Base-by-base conservation (phyloP, 2,113 vertebrate species). In the Notarius lentiginosus region DNA sequence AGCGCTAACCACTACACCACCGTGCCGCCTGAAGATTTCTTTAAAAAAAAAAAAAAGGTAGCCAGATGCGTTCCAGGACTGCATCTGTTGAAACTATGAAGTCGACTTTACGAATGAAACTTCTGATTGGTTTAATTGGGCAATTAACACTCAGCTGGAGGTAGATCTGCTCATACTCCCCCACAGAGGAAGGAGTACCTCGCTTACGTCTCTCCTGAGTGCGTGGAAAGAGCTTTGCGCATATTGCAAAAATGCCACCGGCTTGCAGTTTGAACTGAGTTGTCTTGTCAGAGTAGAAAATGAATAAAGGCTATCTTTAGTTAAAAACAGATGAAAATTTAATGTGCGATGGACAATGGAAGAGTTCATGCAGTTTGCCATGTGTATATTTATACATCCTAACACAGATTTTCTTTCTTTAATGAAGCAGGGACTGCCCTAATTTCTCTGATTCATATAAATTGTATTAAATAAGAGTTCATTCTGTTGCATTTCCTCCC, bases 91-190 rank as follows among this genome's bases (percentile, higher is more conserved):
- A 20, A 53, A 86, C 61, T 56, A 65, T 80, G 47, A 80, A 86
- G 76, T 86, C 20, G 61, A 80, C 76, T 79, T 79, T 85, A 85
- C 84, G 79, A 86, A 95, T 95, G 93, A 95, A 93, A 93, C 91
- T 91, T 92, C 93, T 95, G 94, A 95, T 95, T 95, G 94, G 94
- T 95, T 94, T 95, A 95, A 95, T 95, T 94, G 93, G 94, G 93
- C 94, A 93, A 93, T 95, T 95, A 95, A 93, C 90, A 91, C 92
- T 89, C 93, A 85, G 92, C 91, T 93, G 94, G 94, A 94, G 92
- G 93, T 91, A 92, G 93, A 95, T 86, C 84, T 86, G 60, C 61
- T 55, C 49, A 1, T 85, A 55, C 76, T 56, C 84, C 93, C 94
- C 94, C 51, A 58, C 27, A 34, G 84, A 86, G 84, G 63, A 56